phyloP scores from a whole-genome alignment of 2,797 vertebrate species.

The Otus scops region DNA sequence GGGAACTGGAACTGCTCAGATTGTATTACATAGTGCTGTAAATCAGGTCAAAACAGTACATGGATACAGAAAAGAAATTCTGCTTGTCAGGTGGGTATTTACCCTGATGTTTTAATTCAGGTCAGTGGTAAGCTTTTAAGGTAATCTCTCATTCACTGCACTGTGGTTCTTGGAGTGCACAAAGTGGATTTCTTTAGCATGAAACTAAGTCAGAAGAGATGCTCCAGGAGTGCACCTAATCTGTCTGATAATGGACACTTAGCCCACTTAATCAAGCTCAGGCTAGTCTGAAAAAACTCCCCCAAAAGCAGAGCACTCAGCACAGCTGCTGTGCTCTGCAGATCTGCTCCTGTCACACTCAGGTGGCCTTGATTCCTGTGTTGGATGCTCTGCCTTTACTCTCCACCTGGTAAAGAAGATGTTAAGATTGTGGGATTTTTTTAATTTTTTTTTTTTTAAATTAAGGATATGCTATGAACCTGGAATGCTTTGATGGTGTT shows the following conservation, averaged over 20 bases:
- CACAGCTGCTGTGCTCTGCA: background rate
- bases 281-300: background rate
- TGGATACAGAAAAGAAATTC: background rate
- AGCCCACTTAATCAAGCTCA: background rate
- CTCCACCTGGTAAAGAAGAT: background rate
- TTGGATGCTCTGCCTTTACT: background rate
- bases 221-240: background rate
- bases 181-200: background rate
- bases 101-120: constrained; percentile 31
- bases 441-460: background rate
- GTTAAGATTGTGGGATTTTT: background rate
- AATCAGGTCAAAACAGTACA: constrained; percentile 27
- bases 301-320: background rate
- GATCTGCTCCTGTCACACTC: background rate
- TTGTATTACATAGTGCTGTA: background rate
- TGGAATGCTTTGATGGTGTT: background rate
- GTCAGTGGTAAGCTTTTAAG: constrained; percentile 44
- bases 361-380: background rate
- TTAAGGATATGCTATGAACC: background rate
- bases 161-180: constrained; percentile 20
- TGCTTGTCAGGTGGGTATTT: constrained; percentile 45
- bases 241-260: constrained; percentile 20
- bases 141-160: constrained; percentile 16
- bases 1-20: background rate
- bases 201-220: background rate